Conservation (phyloP, 2,797 vertebrate species). For the Megalops cyprinoides region DNA sequence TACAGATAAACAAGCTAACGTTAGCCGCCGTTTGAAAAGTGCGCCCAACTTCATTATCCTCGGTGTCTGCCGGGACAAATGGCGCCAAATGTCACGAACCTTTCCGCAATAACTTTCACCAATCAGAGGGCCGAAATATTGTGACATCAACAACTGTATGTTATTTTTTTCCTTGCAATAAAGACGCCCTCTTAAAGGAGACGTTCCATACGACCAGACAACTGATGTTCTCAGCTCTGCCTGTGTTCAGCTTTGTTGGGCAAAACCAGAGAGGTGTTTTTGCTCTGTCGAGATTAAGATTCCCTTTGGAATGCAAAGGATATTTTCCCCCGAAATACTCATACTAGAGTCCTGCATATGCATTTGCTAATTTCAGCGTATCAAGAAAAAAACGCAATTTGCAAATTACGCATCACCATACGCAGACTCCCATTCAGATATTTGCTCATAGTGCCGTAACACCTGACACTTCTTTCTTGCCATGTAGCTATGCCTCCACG, state of each 20-base stretch:
- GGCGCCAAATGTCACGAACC: conserved; percentile 76
- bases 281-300: not conserved
- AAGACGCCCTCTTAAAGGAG: not conserved
- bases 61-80: conserved; percentile 51
- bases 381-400: too few relatives aligned
- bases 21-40: conserved; percentile 64
- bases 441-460: too few relatives aligned
- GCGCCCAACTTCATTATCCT: conserved; percentile 55
- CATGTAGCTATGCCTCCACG: too few relatives aligned
- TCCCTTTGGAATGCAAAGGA: not conserved
- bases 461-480: too few relatives aligned
- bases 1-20: not conserved
- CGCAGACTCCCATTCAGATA: too few relatives aligned
- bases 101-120: conserved; percentile 54
- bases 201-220: too few relatives aligned
- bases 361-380: too few relatives aligned
- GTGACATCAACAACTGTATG: not conserved
- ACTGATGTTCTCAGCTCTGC: too few relatives aligned
- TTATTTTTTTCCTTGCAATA: not conserved
- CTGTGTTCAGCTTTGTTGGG: not conserved
- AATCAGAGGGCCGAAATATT: conserved; percentile 57
- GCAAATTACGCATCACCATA: too few relatives aligned
- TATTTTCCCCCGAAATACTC: too few relatives aligned
- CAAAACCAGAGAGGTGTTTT: not conserved
- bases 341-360: too few relatives aligned